Conservation (phyloP, 2,888 invertebrate species). For the Crioceris asparagi region DNA sequence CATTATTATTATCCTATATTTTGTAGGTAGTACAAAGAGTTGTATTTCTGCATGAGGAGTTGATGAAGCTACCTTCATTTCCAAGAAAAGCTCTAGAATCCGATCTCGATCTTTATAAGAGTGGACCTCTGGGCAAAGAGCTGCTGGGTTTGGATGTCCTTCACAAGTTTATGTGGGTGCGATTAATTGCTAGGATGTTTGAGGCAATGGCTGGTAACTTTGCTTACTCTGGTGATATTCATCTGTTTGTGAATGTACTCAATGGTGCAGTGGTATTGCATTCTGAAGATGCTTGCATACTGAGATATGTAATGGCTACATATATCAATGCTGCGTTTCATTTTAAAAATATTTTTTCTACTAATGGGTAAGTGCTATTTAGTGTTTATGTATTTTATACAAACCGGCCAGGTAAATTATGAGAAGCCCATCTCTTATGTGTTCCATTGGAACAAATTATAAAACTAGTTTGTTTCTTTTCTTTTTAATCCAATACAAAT, state of each 20-base stretch:
- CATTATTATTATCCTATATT: background rate
- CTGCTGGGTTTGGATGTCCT: constrained; percentile 71
- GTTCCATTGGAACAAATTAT: no score
- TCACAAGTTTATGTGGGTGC: constrained; percentile 99
- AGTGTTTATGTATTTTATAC: no score
- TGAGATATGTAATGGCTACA: constrained; percentile 92
- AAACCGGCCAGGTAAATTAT: no score
- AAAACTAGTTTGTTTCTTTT: no score
- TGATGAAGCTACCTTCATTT: constrained; percentile 97
- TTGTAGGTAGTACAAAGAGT: constrained; percentile 86
- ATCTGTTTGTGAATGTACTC: constrained; percentile 92
- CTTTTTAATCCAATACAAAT: background rate
- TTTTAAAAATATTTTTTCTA: constrained; percentile 97
- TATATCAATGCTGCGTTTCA: constrained; percentile 96
- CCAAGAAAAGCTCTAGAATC: constrained; percentile 96
- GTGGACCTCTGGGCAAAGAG: constrained; percentile 80
- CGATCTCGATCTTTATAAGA: constrained; percentile 84
- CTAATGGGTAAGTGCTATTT: constrained; percentile 77
- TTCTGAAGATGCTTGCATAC: constrained; percentile 91
- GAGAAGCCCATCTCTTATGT: no score
- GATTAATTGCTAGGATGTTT: constrained; percentile 91
- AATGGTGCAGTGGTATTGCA: constrained; percentile 95
- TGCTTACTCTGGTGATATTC: constrained; percentile 93
- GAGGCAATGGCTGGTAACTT: constrained; percentile 97
- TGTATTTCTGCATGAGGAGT: constrained; percentile 95